Evolutionary conservation across 2,113 vertebrate species (phyloP), one percentile per base, ranked within the genome.

Genomic region (Myiozetetes cayanensis): DNA sequence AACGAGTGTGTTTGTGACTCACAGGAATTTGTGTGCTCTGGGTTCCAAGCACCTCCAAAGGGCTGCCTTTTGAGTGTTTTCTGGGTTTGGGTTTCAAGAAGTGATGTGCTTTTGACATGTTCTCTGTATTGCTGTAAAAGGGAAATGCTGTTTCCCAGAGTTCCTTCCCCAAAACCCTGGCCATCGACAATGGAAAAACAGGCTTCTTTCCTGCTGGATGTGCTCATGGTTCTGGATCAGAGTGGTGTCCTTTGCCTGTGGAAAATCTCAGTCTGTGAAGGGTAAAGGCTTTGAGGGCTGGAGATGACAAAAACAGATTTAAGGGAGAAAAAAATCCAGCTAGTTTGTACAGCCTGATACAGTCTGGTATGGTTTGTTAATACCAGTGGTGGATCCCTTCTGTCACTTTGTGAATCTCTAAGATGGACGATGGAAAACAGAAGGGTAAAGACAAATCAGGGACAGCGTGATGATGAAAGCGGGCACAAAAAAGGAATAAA

Each of bases 301-400:
- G 55, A 50, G 25, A 19, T 41, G 43, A 77, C 33, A 24, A 14
- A 44, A 39, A 12, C 6, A 10, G 30, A 41, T 41, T 52, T 24
- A 17, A 14, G 16, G 8, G 22, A 2, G 1, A 2, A 6, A 33
- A 33, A 46, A 72, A 66, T 3, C 0, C 24, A 27, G 13, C 19
- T 59, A 1, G 7, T 43, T 76, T 59, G 46, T 56, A 33, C 35
- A 35, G 73, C n/a, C 56, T 56, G 50, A 7, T 28, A 15, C 16
- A 49, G 13, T 27, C 28, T 65, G 35, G 33, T 49, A 50, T 25
- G 44, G 41, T 67, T 56, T 37, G 59, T 10, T 22, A 27, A 21
- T 49, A 50, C 4, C 12, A 10, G 0, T 21, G 41, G 12, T 23
- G 62, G 46, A 59, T 85, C 37, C 35, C 18, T 95, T 66, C 43